Evolutionary conservation across 2,888 invertebrate species (phyloP), one percentile per base, ranked within the genome.

Genomic region (Cantharis flavilabris): DNA sequence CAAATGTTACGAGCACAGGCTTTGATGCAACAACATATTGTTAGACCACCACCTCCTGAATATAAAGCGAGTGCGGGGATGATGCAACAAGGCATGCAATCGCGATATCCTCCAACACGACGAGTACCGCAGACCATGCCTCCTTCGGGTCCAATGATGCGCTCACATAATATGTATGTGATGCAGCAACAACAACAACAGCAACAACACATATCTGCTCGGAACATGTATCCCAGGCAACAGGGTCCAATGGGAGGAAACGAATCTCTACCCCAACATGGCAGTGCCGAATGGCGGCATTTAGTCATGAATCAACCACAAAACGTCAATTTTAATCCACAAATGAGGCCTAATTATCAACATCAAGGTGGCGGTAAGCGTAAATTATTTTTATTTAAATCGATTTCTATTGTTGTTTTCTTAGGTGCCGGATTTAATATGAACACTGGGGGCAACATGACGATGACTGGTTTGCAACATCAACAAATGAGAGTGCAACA

Each of bases 31-130:
- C 86, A 86, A 69, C 84, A 86, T 62, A 82, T 86, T 80, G 90
- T 90, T 20, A 91, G 95, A 72, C 95, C 96, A 28, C 96, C 96
- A 20, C 96, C 96, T 64, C 96, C 96, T 2, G 96, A 96, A 87
- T 96, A 96, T 89, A 96, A 96, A 88, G 92, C 94, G 9, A 84
- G 91, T 90, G 83, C 93, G 89, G 89, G 90, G 5, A 87, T 86
- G 88, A 88, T 84, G 86, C 49, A 49, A n/a, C 88, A 87, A 77
- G 85, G 85, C 3, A 84, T 86, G 83, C 86, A 85, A 79, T 86
- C 87, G 5, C 82, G 88, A 67, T 88, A 90, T 83, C 89, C 90
- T n/a, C 89, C 88, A 62, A 92, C 93, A 89, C 88, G 93, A 28
- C 88, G 93, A 81, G 91, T 92, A 87, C 91, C 93, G n/a, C 94